Percentiles rank a stretch among this genome's conserved stretches.
Conservation (phyloP, 1,140 invertebrate species). For the Drosophila saltans region DNA sequence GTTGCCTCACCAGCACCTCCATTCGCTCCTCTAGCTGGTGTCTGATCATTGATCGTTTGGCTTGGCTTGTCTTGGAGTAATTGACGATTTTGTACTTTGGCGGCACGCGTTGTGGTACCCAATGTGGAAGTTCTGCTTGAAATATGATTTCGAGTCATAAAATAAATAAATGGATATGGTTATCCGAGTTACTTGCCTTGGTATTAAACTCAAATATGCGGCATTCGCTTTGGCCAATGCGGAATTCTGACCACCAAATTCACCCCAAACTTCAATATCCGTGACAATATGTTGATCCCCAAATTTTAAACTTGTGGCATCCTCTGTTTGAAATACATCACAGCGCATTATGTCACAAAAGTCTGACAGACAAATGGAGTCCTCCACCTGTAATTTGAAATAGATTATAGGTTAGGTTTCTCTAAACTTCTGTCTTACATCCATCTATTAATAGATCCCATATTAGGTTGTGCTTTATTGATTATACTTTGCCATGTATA, state of each 20-base stretch:
- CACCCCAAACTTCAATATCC: conserved; percentile 90
- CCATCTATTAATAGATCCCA: no score
- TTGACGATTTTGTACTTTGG: conserved; percentile 83
- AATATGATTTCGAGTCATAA: no score
- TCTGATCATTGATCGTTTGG: conserved; percentile 54
- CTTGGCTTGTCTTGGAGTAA: conserved; percentile 81
- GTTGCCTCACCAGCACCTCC: conserved; percentile 13
- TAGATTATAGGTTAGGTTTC: no score
- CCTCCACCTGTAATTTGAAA: conserved; percentile 88
- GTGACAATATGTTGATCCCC: conserved; percentile 87
- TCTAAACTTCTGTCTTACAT: no score
- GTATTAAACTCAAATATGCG: conserved; percentile 82
- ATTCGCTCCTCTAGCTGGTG: conserved; percentile 14
- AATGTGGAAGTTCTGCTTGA: conserved; percentile 77
- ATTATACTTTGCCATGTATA: not conserved
- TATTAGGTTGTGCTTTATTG: not conserved
- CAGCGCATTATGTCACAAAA: conserved; percentile 98
- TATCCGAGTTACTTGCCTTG: conserved; percentile 45
- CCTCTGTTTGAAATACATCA: conserved; percentile 91
- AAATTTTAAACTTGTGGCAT: conserved; percentile 84
- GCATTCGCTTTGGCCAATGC: conserved; percentile 86
- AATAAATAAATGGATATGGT: not conserved
- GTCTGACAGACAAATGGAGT: conserved; percentile 95
- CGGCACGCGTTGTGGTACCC: conserved; percentile 70
- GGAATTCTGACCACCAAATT: conserved; percentile 86